Conservation (phyloP, 2,888 invertebrate genomes). For the Exephanes ischioxanthus region DNA sequence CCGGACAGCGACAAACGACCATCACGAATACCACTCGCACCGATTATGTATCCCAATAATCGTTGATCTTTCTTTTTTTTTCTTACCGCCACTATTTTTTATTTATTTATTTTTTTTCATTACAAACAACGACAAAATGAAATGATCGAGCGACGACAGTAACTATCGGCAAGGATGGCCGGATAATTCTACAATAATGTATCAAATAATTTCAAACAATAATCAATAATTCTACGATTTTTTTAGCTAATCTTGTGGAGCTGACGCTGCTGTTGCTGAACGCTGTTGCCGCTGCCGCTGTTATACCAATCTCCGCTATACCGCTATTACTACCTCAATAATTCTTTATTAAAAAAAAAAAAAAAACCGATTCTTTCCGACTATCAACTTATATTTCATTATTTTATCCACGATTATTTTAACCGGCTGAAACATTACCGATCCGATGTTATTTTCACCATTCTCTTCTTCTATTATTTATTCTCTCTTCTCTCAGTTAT, state of each 20-base stretch:
- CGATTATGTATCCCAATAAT: conserved; percentile 17
- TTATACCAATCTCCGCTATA: conserved; percentile 72
- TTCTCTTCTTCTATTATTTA: conserved; percentile 75
- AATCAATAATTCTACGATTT: conserved; percentile 62
- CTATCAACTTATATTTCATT: conserved; percentile 48
- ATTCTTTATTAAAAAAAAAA: conserved; percentile 33
- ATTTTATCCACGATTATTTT: conserved; percentile 78
- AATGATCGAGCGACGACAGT: conserved; percentile 35
- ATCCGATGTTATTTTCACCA: conserved; percentile 86
- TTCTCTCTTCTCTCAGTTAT: conserved; percentile 68
- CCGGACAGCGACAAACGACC: conserved; percentile 63
- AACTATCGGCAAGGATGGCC: conserved; percentile 43
- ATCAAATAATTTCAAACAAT: conserved; percentile 51
- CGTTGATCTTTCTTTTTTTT: conserved; percentile 39
- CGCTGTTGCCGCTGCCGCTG: conserved; percentile 68
- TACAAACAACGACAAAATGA: conserved; percentile 21
- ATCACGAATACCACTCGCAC: conserved; percentile 44
- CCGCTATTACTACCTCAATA: conserved; percentile 56
- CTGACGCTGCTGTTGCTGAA: conserved; percentile 71
- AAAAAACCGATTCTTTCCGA: conserved; percentile 32
- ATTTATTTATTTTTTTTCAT: conserved; percentile 37
- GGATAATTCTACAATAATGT: conserved; percentile 46
- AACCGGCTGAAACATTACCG: conserved; percentile 84
- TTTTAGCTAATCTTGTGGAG: conserved; percentile 70
- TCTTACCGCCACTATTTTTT: conserved; percentile 20